These are phyloP conservation scores for Volucella inanis DNA, from an alignment of 2,888 invertebrate genomes.

Conservation along the genomic window DNA sequence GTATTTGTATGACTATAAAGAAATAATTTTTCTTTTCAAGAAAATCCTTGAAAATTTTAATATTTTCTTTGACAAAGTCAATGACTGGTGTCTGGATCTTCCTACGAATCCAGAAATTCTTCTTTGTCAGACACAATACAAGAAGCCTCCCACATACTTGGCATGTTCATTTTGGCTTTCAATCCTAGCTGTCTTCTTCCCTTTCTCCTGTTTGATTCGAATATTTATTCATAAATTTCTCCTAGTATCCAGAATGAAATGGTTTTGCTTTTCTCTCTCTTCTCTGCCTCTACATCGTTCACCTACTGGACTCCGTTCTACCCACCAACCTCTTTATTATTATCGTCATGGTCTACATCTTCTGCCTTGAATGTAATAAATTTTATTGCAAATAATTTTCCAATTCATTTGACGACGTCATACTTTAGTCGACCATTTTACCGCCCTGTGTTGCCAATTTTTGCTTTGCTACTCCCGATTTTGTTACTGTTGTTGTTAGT, in stretches of 20 bases:
- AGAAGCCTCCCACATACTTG: no score
- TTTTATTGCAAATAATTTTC: slow-evolving; percentile 62
- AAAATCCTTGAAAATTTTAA: no score
- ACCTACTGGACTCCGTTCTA: no score
- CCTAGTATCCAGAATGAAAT: not conserved
- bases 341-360: slow-evolving; percentile 21
- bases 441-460: not conserved
- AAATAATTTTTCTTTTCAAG: no score
- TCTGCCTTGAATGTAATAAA: slow-evolving; percentile 37
- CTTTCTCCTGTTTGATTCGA: not conserved
- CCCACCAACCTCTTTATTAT: slow-evolving; percentile 13
- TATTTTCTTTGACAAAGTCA: no score
- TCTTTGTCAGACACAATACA: no score
- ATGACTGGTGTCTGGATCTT: no score
- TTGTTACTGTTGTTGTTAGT: not conserved
- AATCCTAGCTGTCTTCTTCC: no score
- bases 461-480: not conserved
- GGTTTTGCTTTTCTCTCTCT: not conserved
- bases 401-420: slow-evolving; percentile 57
- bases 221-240: slow-evolving; percentile 27
- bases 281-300: not conserved
- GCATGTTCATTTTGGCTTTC: no score
- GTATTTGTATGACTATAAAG: no score
- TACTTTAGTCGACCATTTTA: slow-evolving; percentile 12
- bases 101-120: no score